Evolutionary conservation across 1,140 invertebrate species (phyloP).

Genomic region (Ceratitis capitata): DNA sequence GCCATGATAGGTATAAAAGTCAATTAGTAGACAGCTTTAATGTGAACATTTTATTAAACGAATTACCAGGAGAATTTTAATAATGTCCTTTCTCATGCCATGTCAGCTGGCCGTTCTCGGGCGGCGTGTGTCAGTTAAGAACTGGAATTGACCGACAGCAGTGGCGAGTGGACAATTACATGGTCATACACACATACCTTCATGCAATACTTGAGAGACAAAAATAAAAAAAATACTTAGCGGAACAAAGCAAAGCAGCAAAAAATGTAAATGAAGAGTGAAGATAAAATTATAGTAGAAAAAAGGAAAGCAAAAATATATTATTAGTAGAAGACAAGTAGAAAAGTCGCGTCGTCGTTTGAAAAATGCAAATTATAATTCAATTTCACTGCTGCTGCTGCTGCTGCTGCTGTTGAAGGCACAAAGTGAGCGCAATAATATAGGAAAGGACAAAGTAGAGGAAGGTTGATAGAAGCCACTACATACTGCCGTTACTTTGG

Average conservation of each 20-base stretch:
- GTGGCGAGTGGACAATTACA: background rate
- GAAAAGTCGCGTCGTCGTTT: constrained; percentile 3
- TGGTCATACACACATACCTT: background rate
- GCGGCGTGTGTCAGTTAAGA: too few species aligned
- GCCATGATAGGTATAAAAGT: constrained; percentile 17
- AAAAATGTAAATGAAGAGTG: background rate
- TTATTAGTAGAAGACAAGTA: background rate
- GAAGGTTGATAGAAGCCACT: background rate
- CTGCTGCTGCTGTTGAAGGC: background rate
- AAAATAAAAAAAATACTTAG: too few species aligned
- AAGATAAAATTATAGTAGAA: background rate
- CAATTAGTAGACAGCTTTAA: constrained; percentile 37
- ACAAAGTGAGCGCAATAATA: background rate
- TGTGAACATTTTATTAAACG: constrained; percentile 34
- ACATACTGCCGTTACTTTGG: background rate
- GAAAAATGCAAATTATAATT: constrained; percentile 37
- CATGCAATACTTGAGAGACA: background rate
- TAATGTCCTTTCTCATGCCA: constrained; percentile 17
- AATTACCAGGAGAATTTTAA: constrained; percentile 36
- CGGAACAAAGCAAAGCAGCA: background rate
- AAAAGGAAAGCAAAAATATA: background rate
- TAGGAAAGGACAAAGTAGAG: too few species aligned
- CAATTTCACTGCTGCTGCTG: constrained; percentile 6
- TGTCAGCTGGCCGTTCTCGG: background rate
- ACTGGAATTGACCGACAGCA: background rate